Evolutionary conservation across 2,113 vertebrate species (phyloP), one percentile per base, ranked within the genome.

Genomic region (Myiopsitta monachus): DNA sequence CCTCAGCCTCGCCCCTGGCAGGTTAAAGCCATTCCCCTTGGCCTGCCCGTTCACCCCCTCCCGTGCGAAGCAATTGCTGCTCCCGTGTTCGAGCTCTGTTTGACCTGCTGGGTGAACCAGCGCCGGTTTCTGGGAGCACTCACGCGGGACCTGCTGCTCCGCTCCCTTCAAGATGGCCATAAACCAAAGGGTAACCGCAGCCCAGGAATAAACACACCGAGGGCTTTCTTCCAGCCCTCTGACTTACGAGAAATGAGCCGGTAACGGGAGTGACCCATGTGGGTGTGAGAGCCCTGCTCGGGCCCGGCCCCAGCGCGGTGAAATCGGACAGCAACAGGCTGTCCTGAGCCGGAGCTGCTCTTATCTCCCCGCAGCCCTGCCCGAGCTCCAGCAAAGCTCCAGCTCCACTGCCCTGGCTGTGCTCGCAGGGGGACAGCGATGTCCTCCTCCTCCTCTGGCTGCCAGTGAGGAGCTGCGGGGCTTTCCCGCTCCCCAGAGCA

Each of bases 391-490:
- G 61, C 52, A 38, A 22, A 47, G 21, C 74, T 36, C 62, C 79
- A 1, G 4, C 47, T 51, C 54, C 18, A 7, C 24, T 1, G 1
- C n/a, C 77, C 24, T 4, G 16, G 26, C 36, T 5, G 18, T 11
- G 61, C 61, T 28, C 28, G 3, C 68, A 9, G 30, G 62, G 54
- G 55, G 43, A 10, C 8, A 41, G 18, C 1, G 1, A 43, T 1
- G 7, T 28, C 64, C 75, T 26, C 51, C 31, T 33, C 1, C 1
- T 3, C 5, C n/a, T 28, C 15, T 2, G 3, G 41, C 23, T 0
- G 5, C 18, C 38, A 27, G 31, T 23, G 14, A 33, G 73, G 49
- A 38, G 41, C 57, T 1, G 2, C n/a, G 14, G 38, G 30, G 44
- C 64, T 31, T 33, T 61, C 68, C 39, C 3, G 41, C 27, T 27